Conservation (phyloP, 2,797 vertebrate genomes). For the Sitta carolinensis region DNA sequence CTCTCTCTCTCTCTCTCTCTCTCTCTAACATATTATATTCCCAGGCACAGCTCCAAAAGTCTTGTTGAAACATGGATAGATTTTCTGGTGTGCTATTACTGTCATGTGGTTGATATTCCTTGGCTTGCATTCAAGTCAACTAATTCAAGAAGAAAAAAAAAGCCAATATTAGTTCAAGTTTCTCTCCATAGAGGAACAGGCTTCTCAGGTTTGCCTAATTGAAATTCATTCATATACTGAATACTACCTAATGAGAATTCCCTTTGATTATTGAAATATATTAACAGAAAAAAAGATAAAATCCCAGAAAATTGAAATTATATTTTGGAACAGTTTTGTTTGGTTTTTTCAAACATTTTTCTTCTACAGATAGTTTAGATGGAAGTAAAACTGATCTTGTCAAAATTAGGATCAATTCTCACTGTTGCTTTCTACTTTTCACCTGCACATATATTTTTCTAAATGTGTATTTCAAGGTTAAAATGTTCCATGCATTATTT, state of each 20-base stretch:
- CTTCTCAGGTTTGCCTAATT: neutral
- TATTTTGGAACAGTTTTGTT: neutral
- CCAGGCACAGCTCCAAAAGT: slow-evolving; percentile 25
- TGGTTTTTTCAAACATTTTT: fast-evolving
- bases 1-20: neutral
- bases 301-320: neutral
- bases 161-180: neutral
- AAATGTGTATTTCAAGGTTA: neutral
- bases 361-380: neutral
- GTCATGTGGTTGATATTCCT: slow-evolving; percentile 2
- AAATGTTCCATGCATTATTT: neutral
- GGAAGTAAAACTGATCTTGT: neutral
- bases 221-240: neutral
- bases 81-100: slow-evolving; percentile 24
- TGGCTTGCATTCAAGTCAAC: slow-evolving; percentile 22
- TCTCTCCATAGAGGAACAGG: neutral
- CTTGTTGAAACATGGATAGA: slow-evolving; percentile 23
- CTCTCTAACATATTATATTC: neutral
- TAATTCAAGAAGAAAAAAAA: neutral
- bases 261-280: neutral
- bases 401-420: neutral
- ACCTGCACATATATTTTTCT: neutral
- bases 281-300: neutral
- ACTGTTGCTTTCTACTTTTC: neutral
- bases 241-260: neutral